Evolutionary conservation across 1,140 invertebrate genomes (phyloP).

Genomic region (Pseudomyrmex gracilis): DNA sequence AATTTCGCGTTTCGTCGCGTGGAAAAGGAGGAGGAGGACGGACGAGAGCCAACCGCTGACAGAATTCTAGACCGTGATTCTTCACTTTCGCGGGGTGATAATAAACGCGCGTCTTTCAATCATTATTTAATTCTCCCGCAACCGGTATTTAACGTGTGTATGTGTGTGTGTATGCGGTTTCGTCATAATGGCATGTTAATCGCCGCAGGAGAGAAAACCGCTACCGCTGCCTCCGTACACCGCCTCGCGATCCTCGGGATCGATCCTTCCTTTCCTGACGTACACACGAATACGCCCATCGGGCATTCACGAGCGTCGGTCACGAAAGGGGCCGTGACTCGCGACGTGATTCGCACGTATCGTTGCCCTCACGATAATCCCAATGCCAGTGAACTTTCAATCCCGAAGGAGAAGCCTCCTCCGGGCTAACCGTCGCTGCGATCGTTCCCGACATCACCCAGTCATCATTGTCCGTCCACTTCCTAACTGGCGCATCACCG

Average conservation of each 20-base stretch:
- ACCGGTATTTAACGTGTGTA: conserved; percentile 46
- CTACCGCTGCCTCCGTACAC: conserved; percentile 75
- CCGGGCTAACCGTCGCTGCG: conserved; percentile 59
- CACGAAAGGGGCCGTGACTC: conserved; percentile 80
- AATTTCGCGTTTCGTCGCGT: neutral
- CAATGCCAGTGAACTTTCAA: conserved; percentile 82
- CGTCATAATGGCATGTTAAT: conserved; percentile 67
- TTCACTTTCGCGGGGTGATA: conserved; percentile 59
- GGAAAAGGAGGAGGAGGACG: neutral
- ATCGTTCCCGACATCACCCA: conserved; percentile 52
- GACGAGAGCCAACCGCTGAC: conserved; percentile 28
- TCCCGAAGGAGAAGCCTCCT: conserved; percentile 66
- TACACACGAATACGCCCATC: conserved; percentile 82
- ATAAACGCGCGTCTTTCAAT: conserved; percentile 57
- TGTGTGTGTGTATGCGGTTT: conserved; percentile 14
- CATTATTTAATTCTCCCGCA: conserved; percentile 54
- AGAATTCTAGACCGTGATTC: conserved; percentile 61
- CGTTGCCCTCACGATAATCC: conserved; percentile 80
- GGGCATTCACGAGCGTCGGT: conserved; percentile 82
- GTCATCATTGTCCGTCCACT: conserved; percentile 55
- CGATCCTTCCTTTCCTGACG: conserved; percentile 75
- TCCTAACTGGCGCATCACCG: conserved; percentile 50
- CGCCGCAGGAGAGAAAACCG: conserved; percentile 67
- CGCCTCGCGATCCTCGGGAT: conserved; percentile 66
- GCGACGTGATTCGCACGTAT: conserved; percentile 82